Evolutionary conservation across 1,140 invertebrate genomes (phyloP), one percentile per base, ranked within the genome.

Genomic region (Drosophila kurseongensis): DNA sequence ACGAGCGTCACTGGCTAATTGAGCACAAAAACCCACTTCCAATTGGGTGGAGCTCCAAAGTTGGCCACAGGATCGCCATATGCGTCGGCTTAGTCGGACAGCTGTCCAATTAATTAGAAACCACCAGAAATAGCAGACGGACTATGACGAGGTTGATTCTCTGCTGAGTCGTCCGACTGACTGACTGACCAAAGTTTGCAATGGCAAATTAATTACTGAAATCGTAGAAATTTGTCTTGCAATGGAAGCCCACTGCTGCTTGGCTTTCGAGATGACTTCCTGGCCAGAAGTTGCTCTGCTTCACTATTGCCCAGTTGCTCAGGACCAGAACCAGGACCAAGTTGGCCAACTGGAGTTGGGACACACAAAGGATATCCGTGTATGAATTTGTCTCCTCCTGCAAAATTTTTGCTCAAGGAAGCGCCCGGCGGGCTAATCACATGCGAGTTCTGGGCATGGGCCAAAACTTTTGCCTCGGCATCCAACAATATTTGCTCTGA

Each of bases 181-280:
- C n/a, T n/a, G 44, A 52, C 60, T 36, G 65, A 66, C 65, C 76
- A 83, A 89, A 89, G 77, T 89, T 89, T 84, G 80, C 79, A 90
- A 90, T 90, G 77, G 62, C 75, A 89, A 89, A 89, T 89, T 89
- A 89, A 89, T 89, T 89, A 90, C 80, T 75, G 78, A 89, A 89
- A 89, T 90, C 85, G 71, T 89, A 78, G 85, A 90, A 90, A 89
- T 89, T 90, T 90, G 85, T 88, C 83, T 88, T 88, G 68, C 80
- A 73, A 50, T 76, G 38, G 27, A n/a, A 38, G 27, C 51, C n/a
- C 69, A 65, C 69, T 86, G 61, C 63, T 88, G 83, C 83, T 86
- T 89, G 83, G 83, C 83, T 83, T 68, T 71, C 36, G 75, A 48
- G 88, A 88, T 88, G 78, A 88, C 83, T 86, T 88, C 83, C 83